Base-by-base conservation (phyloP, 2,888 invertebrate species). In the Caenorhabditis sp. region DNA sequence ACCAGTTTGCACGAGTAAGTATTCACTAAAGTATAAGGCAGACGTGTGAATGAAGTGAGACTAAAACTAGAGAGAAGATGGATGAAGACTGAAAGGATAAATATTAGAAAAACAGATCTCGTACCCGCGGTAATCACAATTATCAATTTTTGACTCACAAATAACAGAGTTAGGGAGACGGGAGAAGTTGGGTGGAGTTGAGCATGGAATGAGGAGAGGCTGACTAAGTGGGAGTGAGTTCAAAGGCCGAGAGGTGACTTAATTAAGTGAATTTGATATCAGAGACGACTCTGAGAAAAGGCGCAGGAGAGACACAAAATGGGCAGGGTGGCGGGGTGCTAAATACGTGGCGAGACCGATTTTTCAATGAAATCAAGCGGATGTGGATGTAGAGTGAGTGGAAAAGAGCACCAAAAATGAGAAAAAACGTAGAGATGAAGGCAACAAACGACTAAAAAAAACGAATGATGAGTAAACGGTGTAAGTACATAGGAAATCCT, bases 71-170 rank as follows among this genome's bases (percentile, higher is more conserved):
- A 13, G 43, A 30, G 37, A 6, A 32, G 20, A 41, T 9, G 17
- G 27, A 13, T 15, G 11, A 8, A 45, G 22, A 45, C 45, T 45
- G 35, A 53, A 32, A 17, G 20, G 56, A 59, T 58, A 68, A 59
- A 41, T 52, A 52, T 41, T 68, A 30, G 41, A 58, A 52, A n/a
- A 68, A 68, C 43, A 68, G 68, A 68, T 68, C 68, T 68, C 59
- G 30, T 43, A 68, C 68, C 59, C 68, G 68, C 68, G 26, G 30
- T 26, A 52, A 68, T 68, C 68, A 68, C 66, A 68, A 43, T 65
- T 39, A 65, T 56, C 65, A 55, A 46, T 41, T 56, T 30, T 11
- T 50, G 59, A 59, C 68, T 68, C 68, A 68, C 59, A 37, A 59
- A 41, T 37, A 30, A 43, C 41, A 52, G 45, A 39, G n/a, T n/a